phyloP scores from a whole-genome alignment of 2,888 invertebrate genomes.

The Dicycla oo region DNA sequence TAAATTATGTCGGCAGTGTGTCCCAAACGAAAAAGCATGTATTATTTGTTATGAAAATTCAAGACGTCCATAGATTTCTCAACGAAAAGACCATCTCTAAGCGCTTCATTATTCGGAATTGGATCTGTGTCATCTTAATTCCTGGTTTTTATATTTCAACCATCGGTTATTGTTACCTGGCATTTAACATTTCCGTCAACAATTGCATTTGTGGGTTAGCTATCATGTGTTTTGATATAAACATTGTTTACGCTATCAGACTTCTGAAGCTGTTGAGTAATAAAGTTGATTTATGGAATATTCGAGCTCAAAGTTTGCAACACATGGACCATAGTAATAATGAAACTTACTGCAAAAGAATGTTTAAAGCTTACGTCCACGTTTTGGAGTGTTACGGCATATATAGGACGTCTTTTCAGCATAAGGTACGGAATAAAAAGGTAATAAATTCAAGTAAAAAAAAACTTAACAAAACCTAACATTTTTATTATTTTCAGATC shows the following conservation, averaged over 20 bases:
- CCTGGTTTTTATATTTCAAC: background rate
- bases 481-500: constrained; percentile 10
- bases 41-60: background rate
- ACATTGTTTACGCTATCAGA: background rate
- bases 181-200: too few relatives aligned
- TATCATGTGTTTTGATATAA: background rate
- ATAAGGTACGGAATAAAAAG: too few relatives aligned
- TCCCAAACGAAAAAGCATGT: background rate
- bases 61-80: background rate
- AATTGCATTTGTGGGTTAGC: background rate
- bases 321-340: background rate
- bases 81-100: background rate
- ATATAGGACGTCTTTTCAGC: background rate
- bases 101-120: background rate
- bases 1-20: background rate
- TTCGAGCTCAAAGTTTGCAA: background rate
- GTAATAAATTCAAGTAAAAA: too few relatives aligned
- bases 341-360: background rate
- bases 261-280: constrained; percentile 18
- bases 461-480: background rate
- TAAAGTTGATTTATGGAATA: constrained; percentile 49
- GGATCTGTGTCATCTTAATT: background rate
- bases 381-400: constrained; percentile 30
- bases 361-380: constrained; percentile 27
- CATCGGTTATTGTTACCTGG: background rate